phyloP scores from a whole-genome alignment of 2,113 vertebrate genomes.

The Brachyhypopomus gauderio region DNA sequence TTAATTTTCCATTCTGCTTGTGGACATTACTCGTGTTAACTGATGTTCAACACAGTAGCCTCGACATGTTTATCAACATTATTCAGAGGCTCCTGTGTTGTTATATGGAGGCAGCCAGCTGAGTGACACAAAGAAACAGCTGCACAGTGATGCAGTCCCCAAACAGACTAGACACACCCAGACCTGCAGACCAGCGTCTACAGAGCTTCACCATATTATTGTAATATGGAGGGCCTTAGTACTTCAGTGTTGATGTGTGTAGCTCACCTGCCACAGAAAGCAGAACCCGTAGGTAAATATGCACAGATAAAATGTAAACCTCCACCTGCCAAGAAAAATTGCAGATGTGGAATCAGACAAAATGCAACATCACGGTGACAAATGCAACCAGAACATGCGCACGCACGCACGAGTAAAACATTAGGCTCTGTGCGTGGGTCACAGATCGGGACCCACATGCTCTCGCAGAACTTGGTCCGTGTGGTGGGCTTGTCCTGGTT shows the following conservation, averaged over 20 bases:
- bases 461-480: constrained; percentile 96
- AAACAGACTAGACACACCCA: too few relatives aligned
- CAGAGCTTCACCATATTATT: too few relatives aligned
- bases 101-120: too few relatives aligned
- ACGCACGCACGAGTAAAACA: not conserved
- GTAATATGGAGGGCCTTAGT: not conserved
- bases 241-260: not conserved
- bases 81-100: too few relatives aligned
- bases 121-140: too few relatives aligned
- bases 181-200: too few relatives aligned
- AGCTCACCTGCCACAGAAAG: constrained; percentile 93
- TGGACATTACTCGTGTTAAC: not conserved
- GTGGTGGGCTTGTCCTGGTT: constrained; percentile 96
- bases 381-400: not conserved
- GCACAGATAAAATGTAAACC: constrained; percentile 93
- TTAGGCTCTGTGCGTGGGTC: constrained; percentile 9
- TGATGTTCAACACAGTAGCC: not conserved
- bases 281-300: constrained; percentile 91
- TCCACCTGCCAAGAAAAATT: constrained; percentile 83
- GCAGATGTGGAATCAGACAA: constrained; percentile 48
- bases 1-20: not conserved
- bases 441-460: constrained; percentile 85
- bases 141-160: too few relatives aligned
- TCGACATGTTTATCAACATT: constrained; percentile 6
- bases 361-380: not conserved